Evolutionary conservation across 2,888 invertebrate species (phyloP), one percentile per base, ranked within the genome.

Genomic region (Blera fallax): DNA sequence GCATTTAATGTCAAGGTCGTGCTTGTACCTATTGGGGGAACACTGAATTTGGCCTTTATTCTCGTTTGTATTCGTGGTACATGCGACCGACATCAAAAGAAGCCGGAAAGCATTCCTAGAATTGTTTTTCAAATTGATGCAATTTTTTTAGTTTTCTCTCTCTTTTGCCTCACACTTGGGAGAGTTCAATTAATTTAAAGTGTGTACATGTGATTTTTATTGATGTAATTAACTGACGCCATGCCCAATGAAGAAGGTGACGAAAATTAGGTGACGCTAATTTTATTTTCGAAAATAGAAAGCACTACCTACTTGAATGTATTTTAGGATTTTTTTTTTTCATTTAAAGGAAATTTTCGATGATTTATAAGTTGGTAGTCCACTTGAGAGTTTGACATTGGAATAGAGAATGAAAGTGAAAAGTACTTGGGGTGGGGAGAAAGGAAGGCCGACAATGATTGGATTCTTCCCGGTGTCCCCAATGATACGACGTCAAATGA

Each of bases 31-130:
- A 73, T 73, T 58, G 11, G 48, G 52, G 14, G 32, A 74, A 18
- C 32, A 58, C 43, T 76, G 60, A 64, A 62, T 64, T 84, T 80
- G 80, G 69, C 74, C 72, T 62, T 21, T 77, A 58, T 52, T 52
- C 14, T 10, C 32, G 40, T 10, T 52, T 43, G 10, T n/a, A 6
- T 3, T 32, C n/a, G n/a, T 48, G 4, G 7, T 43, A 34, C 74
- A 80, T 80, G 56, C 65, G 56, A 74, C 64, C 48, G 74, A 65
- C 74, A 84, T 84, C 84, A 84, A 84, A 84, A 52, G 69, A 74
- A 74, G 80, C 74, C 84, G 84, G 84, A 84, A 78, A 84, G 16
- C 74, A 80, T 80, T 64, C 29, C 21, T 0, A 3, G 43, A 32
- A 52, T 73, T 52, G 1, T 84, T 58, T 37, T 64, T 80, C 8